Conservation (phyloP, 1,140 invertebrate genomes). For the Pteromalus puparum region DNA sequence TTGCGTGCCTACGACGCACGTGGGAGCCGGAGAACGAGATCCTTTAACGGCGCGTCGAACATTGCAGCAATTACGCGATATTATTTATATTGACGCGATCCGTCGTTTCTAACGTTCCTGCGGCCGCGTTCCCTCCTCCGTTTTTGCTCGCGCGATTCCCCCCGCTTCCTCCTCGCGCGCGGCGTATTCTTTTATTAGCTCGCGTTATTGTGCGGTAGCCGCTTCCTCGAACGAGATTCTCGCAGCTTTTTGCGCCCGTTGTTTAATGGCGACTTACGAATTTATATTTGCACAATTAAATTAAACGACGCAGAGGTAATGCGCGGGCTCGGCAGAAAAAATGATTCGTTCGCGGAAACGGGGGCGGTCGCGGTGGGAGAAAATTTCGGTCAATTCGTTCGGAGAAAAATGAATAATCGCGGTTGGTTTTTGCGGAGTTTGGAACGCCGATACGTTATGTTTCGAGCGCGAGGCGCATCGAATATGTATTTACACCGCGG, state of each 20-base stretch:
- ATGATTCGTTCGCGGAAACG: conserved; percentile 46
- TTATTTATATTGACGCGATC: conserved; percentile 55
- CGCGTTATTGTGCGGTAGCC: conserved; percentile 18
- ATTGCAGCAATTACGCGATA: conserved; percentile 51
- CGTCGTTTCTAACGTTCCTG: conserved; percentile 50
- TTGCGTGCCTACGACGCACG: neutral
- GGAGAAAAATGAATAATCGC: neutral
- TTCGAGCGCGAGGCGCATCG: no score
- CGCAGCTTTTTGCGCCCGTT: neutral
- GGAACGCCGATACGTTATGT: no score
- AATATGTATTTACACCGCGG: neutral
- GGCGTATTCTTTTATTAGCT: conserved; percentile 30
- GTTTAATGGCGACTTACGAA: conserved; percentile 46
- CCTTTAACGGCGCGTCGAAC: conserved; percentile 7
- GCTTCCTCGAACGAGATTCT: conserved; percentile 39
- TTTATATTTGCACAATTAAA: conserved; percentile 54
- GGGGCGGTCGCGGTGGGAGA: neutral
- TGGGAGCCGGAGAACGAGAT: conserved; percentile 22
- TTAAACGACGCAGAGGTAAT: conserved; percentile 45
- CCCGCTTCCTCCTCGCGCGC: neutral
- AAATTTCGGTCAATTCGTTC: conserved; percentile 21
- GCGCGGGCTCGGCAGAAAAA: conserved; percentile 11
- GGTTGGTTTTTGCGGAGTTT: no score
- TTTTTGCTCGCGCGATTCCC: neutral
- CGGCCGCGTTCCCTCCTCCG: neutral